Evolutionary conservation across 2,113 vertebrate genomes (phyloP).

Genomic region (Festucalex cinctus): DNA sequence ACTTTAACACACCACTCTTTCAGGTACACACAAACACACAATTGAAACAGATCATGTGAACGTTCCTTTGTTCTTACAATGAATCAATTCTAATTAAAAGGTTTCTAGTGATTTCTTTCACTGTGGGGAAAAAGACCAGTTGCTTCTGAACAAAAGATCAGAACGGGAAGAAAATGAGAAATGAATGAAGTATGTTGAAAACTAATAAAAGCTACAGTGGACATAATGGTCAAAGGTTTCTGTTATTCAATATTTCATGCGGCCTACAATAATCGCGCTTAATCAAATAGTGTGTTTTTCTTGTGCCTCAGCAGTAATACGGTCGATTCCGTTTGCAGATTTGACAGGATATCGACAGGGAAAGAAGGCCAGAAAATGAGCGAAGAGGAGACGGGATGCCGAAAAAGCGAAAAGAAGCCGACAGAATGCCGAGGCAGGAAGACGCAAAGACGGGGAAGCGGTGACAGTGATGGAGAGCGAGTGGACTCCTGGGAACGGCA

Average conservation of each 20-base stretch:
- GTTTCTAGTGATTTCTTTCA: not conserved
- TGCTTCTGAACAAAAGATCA: not conserved
- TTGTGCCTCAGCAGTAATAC: not conserved
- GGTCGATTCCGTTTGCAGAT: not conserved
- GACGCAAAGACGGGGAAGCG: slow-evolving; percentile 39
- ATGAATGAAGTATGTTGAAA: not conserved
- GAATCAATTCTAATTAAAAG: not conserved
- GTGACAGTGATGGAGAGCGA: slow-evolving; percentile 58
- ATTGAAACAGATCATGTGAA: not conserved
- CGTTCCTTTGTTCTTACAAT: not conserved
- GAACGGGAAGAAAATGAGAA: not conserved
- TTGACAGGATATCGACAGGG: not conserved
- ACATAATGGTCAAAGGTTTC: not conserved
- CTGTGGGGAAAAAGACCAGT: not conserved
- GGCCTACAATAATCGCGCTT: not conserved
- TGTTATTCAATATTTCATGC: not conserved
- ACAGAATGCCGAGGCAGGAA: slow-evolving; percentile 16
- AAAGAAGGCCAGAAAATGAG: slow-evolving; percentile 1
- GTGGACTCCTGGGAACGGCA: slow-evolving; percentile 51
- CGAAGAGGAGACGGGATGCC: not conserved
- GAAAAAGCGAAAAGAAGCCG: slow-evolving; percentile 3
- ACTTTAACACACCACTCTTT: not conserved
- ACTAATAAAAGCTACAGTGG: not conserved
- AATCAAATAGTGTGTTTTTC: not conserved
- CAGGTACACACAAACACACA: not conserved